Base-by-base conservation (phyloP, 2,888 invertebrate genomes). In the Nematopogon swammerdamellus region DNA sequence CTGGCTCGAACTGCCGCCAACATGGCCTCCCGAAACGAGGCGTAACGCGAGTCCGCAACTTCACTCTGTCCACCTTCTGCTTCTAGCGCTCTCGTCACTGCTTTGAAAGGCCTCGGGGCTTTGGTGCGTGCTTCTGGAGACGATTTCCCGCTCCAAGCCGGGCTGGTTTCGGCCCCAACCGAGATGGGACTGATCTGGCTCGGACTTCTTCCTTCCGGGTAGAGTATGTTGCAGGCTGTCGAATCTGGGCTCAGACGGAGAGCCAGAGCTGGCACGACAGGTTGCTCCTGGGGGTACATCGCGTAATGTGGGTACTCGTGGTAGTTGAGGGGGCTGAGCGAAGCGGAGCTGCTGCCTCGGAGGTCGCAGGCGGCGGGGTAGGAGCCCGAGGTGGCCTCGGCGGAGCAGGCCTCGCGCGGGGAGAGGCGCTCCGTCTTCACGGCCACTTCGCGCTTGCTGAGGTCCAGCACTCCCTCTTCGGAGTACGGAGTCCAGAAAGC, bases 21-120 rank as follows among this genome's bases (percentile, higher is more conserved):
- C 61, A 89, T 85, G 51, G 83, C 82, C 49, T 85, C 80, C 43
- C 92, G 82, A 57, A 90, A 93, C 30, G 85, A 85, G 2, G 82
- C 80, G 59, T 89, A 93, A 3, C 86, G 85, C 49, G 62, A 59
- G 51, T 89, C 87, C 5, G 5, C 36, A 14, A 36, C 36, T 4
- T 36, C 36, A 8, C 5, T 25, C 25, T 25, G 4, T 3, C 6
- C 36, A 14, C 36, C 36, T 4, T 36, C 36, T 14, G 36, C 36
- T 14, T 36, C 36, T 0, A 88, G 85, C 62, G 88, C 86, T 55
- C 86, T 85, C 1, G 89, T 88, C 60, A 88, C 89, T 0, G 88
- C 87, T 61, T 88, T 87, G 60, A 87, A 87, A 0, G 87, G 87
- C 2, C 87, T 72, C 0, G 82, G 72, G 3, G 68, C 55, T 58